A percentile compares a stretch with the other conserved stretches of the same genome.
Conservation (phyloP, 2,888 invertebrate species). For the Villa cingulata region DNA sequence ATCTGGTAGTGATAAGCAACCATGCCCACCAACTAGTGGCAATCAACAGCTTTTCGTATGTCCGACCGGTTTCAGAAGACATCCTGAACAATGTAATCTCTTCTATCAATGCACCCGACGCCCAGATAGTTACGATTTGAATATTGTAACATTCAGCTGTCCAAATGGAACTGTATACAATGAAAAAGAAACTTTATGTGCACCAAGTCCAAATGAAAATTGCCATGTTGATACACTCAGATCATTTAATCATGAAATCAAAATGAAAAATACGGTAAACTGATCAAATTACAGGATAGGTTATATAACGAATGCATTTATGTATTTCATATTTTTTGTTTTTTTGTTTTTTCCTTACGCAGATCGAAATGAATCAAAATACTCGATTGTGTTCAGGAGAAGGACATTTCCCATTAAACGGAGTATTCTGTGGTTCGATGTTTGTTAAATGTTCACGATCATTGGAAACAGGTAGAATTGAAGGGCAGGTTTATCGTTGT, state of each 20-base stretch:
- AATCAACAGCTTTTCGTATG: slow-evolving; percentile 62
- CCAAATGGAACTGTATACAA: slow-evolving; percentile 65
- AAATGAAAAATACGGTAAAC: slow-evolving; percentile 5
- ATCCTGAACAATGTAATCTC: slow-evolving; percentile 68
- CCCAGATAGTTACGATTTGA: slow-evolving; percentile 52
- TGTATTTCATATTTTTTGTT: background rate
- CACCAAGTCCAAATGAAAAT: slow-evolving; percentile 40
- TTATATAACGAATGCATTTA: too few species aligned
- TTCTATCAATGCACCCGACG: slow-evolving; percentile 71
- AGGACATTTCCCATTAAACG: slow-evolving; percentile 57
- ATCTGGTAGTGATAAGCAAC: slow-evolving; percentile 15
- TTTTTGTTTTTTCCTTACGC: slow-evolving; percentile 22
- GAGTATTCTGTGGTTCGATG: slow-evolving; percentile 51
- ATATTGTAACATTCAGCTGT: slow-evolving; percentile 59
- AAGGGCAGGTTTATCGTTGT: slow-evolving; percentile 62
- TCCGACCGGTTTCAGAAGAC: slow-evolving; percentile 68
- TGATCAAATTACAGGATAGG: too few species aligned
- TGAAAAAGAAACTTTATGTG: slow-evolving; percentile 56
- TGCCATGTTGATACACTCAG: slow-evolving; percentile 9
- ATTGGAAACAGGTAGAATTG: slow-evolving; percentile 38
- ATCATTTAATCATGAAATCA: background rate
- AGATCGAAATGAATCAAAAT: slow-evolving; percentile 49
- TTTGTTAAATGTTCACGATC: slow-evolving; percentile 57
- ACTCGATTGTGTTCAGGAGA: slow-evolving; percentile 47
- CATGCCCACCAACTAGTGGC: slow-evolving; percentile 32